Percentiles rank a stretch among this genome's conserved stretches.
Evolutionary conservation across 2,113 vertebrate species (phyloP).

Genomic region (Oreotrochilus melanogaster): DNA sequence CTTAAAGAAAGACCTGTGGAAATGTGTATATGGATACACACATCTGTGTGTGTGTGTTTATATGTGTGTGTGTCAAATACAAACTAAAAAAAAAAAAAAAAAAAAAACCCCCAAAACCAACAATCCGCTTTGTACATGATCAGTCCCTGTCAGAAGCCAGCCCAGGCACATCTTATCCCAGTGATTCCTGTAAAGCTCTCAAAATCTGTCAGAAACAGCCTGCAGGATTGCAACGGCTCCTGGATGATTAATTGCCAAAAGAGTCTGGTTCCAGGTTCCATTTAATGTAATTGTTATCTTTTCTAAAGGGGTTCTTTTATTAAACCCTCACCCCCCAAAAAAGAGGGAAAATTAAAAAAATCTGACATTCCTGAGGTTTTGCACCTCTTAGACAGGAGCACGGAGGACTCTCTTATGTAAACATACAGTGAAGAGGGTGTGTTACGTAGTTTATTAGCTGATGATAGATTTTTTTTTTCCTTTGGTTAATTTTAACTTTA

Average conservation of each 20-base stretch:
- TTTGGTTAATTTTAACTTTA: constrained; percentile 36
- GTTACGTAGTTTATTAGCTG: constrained; percentile 58
- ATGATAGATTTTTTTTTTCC: not conserved
- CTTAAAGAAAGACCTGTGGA: not conserved
- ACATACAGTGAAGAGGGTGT: constrained; percentile 23
- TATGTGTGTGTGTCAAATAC: not conserved
- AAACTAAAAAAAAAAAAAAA: not conserved
- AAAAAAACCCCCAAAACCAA: not conserved
- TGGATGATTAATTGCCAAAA: constrained; percentile 75
- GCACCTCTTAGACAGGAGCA: constrained; percentile 54
- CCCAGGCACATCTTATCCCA: constrained; percentile 73
- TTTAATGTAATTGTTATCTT: constrained; percentile 73
- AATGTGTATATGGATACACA: not conserved
- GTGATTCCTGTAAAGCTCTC: constrained; percentile 74
- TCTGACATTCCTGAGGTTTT: constrained; percentile 72
- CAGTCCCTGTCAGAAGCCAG: constrained; percentile 71
- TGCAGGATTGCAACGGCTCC: constrained; percentile 74
- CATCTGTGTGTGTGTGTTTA: not conserved
- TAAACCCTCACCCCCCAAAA: not conserved
- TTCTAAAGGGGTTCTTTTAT: constrained; percentile 70
- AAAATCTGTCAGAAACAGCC: constrained; percentile 76
- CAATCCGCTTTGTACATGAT: constrained; percentile 54
- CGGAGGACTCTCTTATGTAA: constrained; percentile 40
- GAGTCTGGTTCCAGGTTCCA: constrained; percentile 73
- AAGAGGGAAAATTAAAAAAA: not conserved